phyloP scores from a whole-genome alignment of 1,140 invertebrate genomes.

The Scaptomyza graminum region DNA sequence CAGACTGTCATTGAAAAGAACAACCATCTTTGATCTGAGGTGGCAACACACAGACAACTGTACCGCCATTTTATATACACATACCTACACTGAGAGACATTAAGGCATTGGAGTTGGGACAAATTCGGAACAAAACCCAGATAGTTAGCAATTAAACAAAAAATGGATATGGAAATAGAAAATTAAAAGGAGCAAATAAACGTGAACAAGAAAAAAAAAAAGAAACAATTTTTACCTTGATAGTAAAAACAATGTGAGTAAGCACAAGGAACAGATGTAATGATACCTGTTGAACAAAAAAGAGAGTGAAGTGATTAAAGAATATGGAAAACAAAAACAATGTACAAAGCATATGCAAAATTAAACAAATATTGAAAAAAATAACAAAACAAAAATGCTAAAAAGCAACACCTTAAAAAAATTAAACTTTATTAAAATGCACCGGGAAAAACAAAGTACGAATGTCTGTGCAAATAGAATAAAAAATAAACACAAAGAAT shows the following conservation, averaged over 20 bases:
- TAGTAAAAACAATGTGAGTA: slow-evolving; percentile 2
- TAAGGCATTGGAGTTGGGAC: slow-evolving; percentile 38
- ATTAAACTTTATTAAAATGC: neutral
- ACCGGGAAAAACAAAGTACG: neutral
- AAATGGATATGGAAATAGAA: slow-evolving; percentile 13
- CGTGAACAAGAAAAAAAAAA: too few species aligned
- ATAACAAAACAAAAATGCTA: slow-evolving; percentile 3
- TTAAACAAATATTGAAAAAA: slow-evolving; percentile 7
- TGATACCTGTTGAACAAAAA: neutral
- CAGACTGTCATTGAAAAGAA: slow-evolving; percentile 25
- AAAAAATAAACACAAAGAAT: slow-evolving; percentile 50
- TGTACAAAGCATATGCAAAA: slow-evolving; percentile 12
- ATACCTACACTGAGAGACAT: slow-evolving; percentile 2
- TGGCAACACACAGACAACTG: slow-evolving; percentile 13
- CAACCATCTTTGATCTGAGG: neutral
- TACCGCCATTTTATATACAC: slow-evolving; percentile 6
- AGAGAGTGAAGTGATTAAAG: slow-evolving; percentile 13
- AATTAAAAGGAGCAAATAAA: neutral
- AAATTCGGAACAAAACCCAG: slow-evolving; percentile 21
- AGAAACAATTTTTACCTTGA: too few species aligned
- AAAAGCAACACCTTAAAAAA: slow-evolving; percentile 11
- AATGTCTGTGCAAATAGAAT: slow-evolving; percentile 24
- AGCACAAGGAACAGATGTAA: neutral
- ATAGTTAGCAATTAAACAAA: slow-evolving; percentile 3
- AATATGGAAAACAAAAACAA: slow-evolving; percentile 6